phyloP scores from a whole-genome alignment of 2,797 vertebrate species.

The Catamblyrhynchus diadema region DNA sequence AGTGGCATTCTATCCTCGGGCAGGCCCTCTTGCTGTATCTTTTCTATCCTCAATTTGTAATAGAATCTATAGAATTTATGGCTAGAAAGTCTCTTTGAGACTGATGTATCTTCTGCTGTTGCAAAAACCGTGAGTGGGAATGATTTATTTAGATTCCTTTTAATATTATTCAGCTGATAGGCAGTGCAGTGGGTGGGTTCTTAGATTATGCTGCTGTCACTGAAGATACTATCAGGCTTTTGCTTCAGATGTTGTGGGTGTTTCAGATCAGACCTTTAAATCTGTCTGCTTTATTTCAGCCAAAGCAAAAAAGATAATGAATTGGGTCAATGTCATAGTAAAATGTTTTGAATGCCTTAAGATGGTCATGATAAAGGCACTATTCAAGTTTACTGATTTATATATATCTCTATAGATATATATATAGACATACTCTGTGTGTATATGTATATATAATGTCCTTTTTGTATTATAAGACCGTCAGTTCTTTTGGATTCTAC shows the following conservation, averaged over 20 bases:
- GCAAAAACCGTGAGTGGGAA: constrained; percentile 73
- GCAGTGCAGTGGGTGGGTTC: constrained; percentile 61
- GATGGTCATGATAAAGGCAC: constrained; percentile 67
- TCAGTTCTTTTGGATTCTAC: constrained; percentile 5
- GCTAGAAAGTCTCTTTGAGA: constrained; percentile 70
- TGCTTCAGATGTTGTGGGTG: constrained; percentile 30
- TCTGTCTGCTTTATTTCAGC: constrained; percentile 70
- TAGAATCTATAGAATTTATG: constrained; percentile 71
- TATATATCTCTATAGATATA: constrained; percentile 68
- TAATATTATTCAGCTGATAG: constrained; percentile 62
- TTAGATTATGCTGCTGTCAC: constrained; percentile 70
- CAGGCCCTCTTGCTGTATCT: constrained; percentile 81
- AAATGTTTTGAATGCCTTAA: constrained; percentile 75
- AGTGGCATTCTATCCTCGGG: constrained; percentile 74
- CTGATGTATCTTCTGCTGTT: constrained; percentile 64
- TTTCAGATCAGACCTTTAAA: constrained; percentile 64
- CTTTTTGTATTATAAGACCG: constrained; percentile 72
- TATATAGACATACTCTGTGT: constrained; percentile 38
- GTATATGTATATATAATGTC: constrained; percentile 67
- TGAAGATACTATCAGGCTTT: constrained; percentile 55
- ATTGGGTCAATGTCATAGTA: constrained; percentile 54
- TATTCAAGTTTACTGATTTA: constrained; percentile 73
- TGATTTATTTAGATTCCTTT: constrained; percentile 65
- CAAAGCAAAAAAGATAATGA: constrained; percentile 54
- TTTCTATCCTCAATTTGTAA: constrained; percentile 67